Base-by-base conservation (phyloP, 2,888 invertebrate genomes). In the Meghimatium bilineatum region DNA sequence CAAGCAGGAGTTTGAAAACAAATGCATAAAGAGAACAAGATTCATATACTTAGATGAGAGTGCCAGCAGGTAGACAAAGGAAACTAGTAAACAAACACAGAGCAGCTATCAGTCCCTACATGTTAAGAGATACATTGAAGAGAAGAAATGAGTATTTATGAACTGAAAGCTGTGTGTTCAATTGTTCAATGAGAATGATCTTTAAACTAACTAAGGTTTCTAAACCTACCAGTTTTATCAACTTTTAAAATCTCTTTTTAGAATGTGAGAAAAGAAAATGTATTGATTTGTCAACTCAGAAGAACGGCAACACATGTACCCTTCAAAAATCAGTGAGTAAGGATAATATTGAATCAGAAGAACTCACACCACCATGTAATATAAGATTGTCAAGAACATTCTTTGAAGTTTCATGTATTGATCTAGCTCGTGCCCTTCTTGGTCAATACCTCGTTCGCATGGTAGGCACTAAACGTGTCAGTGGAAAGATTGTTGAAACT, bases 401-500 rank as follows among this genome's bases (percentile, higher is more conserved):
- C 80, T 92, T 86, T 85, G 87, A 92, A 36, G 77, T 85, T 38
- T 81, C 91, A 8, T 93, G 94, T 86, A 88, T 90, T 76, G 89
- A 90, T 2, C 92, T 96, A 87, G 95, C 96, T 0, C 94, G 94
- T 89, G 93, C 93, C 86, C 92, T 96, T 76, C 92, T 96, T 87
- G 96, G 96, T 14, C 95, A 96, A 93, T 90, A 95, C 67, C 89
- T 96, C 44, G 95, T 95, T 26, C 93, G 96, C 72, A 78, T 71
- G 78, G 95, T 74, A 89, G 86, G 87, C 26, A 95, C 95, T 26
- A 92, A 93, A 74, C 87, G 95, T 71, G 87, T 96, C 36, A 95
- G 94, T 91, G 96, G 96, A 29, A 94, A 93, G 87, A 96, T 96
- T 87, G 96, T 96, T 0, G 96, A 96, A 94, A 96, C 96, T 0